A percentile compares a stretch with the other conserved stretches of the same genome.
These are phyloP conservation scores for Betta splendens DNA, from an alignment of 2,797 vertebrate genomes.

Conservation along the genomic window DNA sequence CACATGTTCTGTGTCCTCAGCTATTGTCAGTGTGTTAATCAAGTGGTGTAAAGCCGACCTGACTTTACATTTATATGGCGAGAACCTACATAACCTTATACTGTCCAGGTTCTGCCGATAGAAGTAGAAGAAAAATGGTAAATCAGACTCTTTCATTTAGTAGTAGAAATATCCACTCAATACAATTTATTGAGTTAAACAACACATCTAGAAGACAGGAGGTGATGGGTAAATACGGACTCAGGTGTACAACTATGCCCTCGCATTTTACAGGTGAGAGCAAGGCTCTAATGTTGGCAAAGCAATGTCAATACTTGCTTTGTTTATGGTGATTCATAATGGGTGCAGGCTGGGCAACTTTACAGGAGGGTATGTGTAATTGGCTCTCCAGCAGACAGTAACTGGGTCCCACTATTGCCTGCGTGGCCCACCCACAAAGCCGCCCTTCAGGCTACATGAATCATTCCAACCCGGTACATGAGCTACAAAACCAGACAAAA, in stretches of 20 bases:
- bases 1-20: neutral
- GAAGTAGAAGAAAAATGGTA: neutral
- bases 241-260: neutral
- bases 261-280: slow-evolving; percentile 21
- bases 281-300: slow-evolving; percentile 27
- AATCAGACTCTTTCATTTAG: neutral
- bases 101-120: neutral
- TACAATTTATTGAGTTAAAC: too few species aligned
- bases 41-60: neutral
- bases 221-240: too few species aligned
- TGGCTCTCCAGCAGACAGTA: slow-evolving; percentile 57
- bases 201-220: too few species aligned
- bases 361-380: slow-evolving; percentile 60
- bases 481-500: slow-evolving; percentile 40
- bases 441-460: slow-evolving; percentile 57
- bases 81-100: neutral
- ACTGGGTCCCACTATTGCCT: slow-evolving; percentile 47
- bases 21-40: neutral
- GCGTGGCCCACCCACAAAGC: slow-evolving; percentile 67
- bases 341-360: slow-evolving; percentile 47
- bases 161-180: too few species aligned
- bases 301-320: slow-evolving; percentile 48
- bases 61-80: too few species aligned
- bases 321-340: slow-evolving; percentile 68
- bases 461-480: slow-evolving; percentile 48